Evolutionary conservation across 2,113 vertebrate species (phyloP).

Genomic region (Labeo rohita): DNA sequence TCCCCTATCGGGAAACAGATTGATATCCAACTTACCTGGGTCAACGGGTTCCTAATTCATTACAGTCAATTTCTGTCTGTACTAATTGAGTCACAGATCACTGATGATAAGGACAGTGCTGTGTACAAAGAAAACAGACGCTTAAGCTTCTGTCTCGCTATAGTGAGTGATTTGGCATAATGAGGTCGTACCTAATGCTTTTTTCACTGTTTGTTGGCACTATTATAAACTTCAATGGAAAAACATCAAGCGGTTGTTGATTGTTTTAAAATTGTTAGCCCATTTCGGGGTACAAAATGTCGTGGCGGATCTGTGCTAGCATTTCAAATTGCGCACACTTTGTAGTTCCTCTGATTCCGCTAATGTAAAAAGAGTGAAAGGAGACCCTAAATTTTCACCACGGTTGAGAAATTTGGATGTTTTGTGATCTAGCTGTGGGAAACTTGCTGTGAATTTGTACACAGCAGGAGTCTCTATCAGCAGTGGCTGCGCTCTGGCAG

Average conservation of each 20-base stretch:
- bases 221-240: conserved; percentile 26
- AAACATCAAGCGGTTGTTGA: neutral
- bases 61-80: conserved; percentile 46
- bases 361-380: conserved; percentile 9
- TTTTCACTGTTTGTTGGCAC: conserved; percentile 1
- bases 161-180: conserved; percentile 47
- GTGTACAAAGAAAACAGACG: conserved; percentile 48
- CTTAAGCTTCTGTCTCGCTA: conserved; percentile 32
- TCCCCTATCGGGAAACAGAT: conserved; percentile 27
- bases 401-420: conserved; percentile 34
- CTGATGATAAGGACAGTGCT: conserved; percentile 54
- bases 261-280: conserved; percentile 17
- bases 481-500: conserved; percentile 40
- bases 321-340: neutral
- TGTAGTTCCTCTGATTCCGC: neutral
- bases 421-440: conserved; percentile 37
- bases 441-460: conserved; percentile 42
- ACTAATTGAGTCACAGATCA: conserved; percentile 57
- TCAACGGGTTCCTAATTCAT: conserved; percentile 56
- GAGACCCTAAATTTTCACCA: neutral
- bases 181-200: conserved; percentile 27
- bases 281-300: neutral
- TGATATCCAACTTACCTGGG: conserved; percentile 39
- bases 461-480: conserved; percentile 24
- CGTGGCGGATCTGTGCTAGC: neutral